Evolutionary conservation across 1,140 invertebrate genomes (phyloP).

Genomic region (Heliconius hewitsoni): DNA sequence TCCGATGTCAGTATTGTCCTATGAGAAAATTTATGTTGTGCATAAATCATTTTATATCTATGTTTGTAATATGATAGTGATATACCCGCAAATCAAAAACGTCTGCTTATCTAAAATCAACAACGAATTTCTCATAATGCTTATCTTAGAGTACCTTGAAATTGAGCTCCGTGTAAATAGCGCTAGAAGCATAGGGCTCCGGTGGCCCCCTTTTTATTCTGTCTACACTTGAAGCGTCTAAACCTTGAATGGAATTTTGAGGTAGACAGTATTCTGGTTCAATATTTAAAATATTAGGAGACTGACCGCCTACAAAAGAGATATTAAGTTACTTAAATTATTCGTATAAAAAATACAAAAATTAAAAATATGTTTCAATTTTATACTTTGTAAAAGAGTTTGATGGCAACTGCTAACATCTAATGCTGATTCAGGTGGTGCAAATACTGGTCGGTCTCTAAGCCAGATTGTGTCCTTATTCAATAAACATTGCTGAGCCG

Average conservation of each 20-base stretch:
- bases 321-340: background rate
- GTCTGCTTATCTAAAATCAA: slow-evolving; percentile 28
- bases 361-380: background rate
- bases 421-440: slow-evolving; percentile 58
- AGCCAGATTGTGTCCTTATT: slow-evolving; percentile 79
- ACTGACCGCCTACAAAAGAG: slow-evolving; percentile 61
- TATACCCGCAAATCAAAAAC: slow-evolving; percentile 40
- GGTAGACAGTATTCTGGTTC: slow-evolving; percentile 75
- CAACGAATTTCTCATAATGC: slow-evolving; percentile 38
- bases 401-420: slow-evolving; percentile 71
- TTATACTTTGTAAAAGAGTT: slow-evolving; percentile 67
- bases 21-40: slow-evolving; percentile 33
- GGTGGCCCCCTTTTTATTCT: slow-evolving; percentile 69
- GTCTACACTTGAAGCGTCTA: slow-evolving; percentile 73
- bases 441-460: slow-evolving; percentile 70
- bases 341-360: background rate
- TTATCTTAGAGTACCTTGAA: slow-evolving; percentile 38
- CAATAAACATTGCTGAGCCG: slow-evolving; percentile 73
- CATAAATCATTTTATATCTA: slow-evolving; percentile 33
- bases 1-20: slow-evolving; percentile 73
- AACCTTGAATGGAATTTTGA: slow-evolving; percentile 73
- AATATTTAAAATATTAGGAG: slow-evolving; percentile 70
- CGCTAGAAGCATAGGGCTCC: slow-evolving; percentile 75
- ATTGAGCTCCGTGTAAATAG: slow-evolving; percentile 77
- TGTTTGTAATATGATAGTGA: slow-evolving; percentile 48